Evolutionary conservation across 1,140 invertebrate genomes (phyloP), one percentile per base, ranked within the genome.

Genomic region (Lepidurus couesii): DNA sequence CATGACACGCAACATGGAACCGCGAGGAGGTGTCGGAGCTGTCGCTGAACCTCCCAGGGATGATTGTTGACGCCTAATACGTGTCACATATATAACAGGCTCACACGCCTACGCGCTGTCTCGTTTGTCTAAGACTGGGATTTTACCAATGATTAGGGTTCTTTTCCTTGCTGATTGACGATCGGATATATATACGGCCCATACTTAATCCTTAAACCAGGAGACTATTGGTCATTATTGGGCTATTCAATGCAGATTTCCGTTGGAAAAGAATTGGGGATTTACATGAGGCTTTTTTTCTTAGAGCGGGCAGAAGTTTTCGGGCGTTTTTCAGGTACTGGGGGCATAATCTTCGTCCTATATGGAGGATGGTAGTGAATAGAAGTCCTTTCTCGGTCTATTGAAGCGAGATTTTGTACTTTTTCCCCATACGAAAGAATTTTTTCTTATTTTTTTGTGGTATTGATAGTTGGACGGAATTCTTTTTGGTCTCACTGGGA

Each of bases 21-120:
- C 53, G 16, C 53, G 13, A 65, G 53, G 53, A 65, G 53, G 53
- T 65, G 53, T 65, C 53, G 53, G 53, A 65, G 53, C 53, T 65
- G 53, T 65, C 53, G 53, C 53, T 65, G 53, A 65, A 65, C 13
- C 53, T 65, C 53, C 13, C 53, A n/a, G 53, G 53, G 53, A 65
- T 65, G 53, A 65, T 65, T 65, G 53, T 65, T 65, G 53, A 65
- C 53, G 53, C 53, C 53, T 65, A 65, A 65, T 65, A 65, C 13
- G 53, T 65, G 53, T 65, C 53, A 16, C 53, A 65, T 65, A 65
- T 65, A 65, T 65, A 65, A 65, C 53, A n/a, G 21, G 53, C 53
- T 65, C 53, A 65, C 53, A 65, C 53, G 53, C 53, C 53, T 13
- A 65, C 53, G 53, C 53, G 53, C 53, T 65, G 53, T 65, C 53